A percentile compares a stretch with the other conserved stretches of the same genome.
Evolutionary conservation across 2,888 invertebrate species (phyloP).

Genomic region (Atrina japonica): DNA sequence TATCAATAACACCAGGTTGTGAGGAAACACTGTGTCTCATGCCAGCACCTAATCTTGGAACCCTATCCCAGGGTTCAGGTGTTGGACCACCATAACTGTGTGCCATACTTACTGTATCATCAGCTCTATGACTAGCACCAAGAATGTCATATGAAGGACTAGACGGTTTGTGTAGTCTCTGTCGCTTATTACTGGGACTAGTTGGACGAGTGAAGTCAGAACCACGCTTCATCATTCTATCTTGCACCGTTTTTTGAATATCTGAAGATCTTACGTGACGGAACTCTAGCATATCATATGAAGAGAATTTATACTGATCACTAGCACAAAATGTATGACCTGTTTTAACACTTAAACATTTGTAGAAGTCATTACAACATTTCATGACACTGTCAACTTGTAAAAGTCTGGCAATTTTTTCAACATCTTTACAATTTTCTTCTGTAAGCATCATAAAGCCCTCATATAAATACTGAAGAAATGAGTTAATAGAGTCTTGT

Average conservation of each 20-base stretch:
- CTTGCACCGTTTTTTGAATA: conserved; percentile 44
- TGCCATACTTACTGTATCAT: conserved; percentile 42
- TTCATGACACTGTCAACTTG: conserved; percentile 55
- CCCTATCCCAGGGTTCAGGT: conserved; percentile 39
- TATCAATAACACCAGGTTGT: conserved; percentile 42
- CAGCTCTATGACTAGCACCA: conserved; percentile 30
- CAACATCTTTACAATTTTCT: conserved; percentile 51
- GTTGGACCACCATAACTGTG: conserved; percentile 35
- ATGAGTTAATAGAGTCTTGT: conserved; percentile 47
- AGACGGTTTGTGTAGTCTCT: conserved; percentile 36
- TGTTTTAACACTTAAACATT: conserved; percentile 38
- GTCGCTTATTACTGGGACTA: conserved; percentile 39
- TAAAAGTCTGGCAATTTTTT: conserved; percentile 51
- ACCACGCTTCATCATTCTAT: conserved; percentile 39
- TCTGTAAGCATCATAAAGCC: conserved; percentile 56
- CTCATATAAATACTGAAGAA: conserved; percentile 54
- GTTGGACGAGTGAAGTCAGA: conserved; percentile 31
- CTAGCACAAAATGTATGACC: conserved; percentile 30
- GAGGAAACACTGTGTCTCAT: conserved; percentile 7
- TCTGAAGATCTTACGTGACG: conserved; percentile 48
- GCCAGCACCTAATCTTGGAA: conserved; percentile 28
- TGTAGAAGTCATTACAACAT: conserved; percentile 52
- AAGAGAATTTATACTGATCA: conserved; percentile 40
- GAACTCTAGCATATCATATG: conserved; percentile 49
- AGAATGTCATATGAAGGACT: conserved; percentile 25